Evolutionary conservation across 23 tunicate genomes (phyloP).

Genomic region (Botrylloides violaceus): DNA sequence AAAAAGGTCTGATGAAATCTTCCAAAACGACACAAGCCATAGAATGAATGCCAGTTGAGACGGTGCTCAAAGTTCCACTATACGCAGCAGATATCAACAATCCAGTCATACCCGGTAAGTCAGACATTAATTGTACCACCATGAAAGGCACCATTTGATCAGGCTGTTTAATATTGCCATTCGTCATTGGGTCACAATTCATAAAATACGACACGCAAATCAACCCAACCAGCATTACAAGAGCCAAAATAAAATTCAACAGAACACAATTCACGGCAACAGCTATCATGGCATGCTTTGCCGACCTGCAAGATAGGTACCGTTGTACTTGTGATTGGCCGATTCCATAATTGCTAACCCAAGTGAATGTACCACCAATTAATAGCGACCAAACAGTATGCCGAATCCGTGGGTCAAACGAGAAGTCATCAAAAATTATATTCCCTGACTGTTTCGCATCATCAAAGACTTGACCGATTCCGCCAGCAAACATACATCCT

Average conservation of each 20-base stretch:
- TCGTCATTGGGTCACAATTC: slow-evolving; percentile 14
- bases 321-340: slow-evolving; percentile 29
- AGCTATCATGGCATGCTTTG: slow-evolving; percentile 12
- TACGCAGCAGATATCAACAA: slow-evolving; percentile 17
- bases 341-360: slow-evolving; percentile 27
- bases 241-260: slow-evolving; percentile 15
- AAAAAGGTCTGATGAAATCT: slow-evolving; percentile 16
- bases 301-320: slow-evolving; percentile 6
- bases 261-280: slow-evolving; percentile 12
- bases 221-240: slow-evolving; percentile 22
- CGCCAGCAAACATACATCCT: slow-evolving; percentile 15
- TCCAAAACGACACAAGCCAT: slow-evolving; percentile 22
- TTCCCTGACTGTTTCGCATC: slow-evolving; percentile 2
- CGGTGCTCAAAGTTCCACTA: slow-evolving; percentile 25
- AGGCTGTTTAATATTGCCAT: background rate
- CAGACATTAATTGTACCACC: slow-evolving; percentile 5
- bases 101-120: slow-evolving; percentile 14
- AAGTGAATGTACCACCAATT: slow-evolving; percentile 22
- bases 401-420: slow-evolving; percentile 22
- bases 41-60: slow-evolving; percentile 24
- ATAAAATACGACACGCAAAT: slow-evolving; percentile 17
- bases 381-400: slow-evolving; percentile 21
- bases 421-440: slow-evolving; percentile 5
- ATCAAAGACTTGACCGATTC: slow-evolving; percentile 1
- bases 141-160: slow-evolving; percentile 26